Percentiles rank a stretch among this genome's conserved stretches.
phyloP scores from a whole-genome alignment of 2,888 invertebrate genomes.

The Noctua fimbriata region DNA sequence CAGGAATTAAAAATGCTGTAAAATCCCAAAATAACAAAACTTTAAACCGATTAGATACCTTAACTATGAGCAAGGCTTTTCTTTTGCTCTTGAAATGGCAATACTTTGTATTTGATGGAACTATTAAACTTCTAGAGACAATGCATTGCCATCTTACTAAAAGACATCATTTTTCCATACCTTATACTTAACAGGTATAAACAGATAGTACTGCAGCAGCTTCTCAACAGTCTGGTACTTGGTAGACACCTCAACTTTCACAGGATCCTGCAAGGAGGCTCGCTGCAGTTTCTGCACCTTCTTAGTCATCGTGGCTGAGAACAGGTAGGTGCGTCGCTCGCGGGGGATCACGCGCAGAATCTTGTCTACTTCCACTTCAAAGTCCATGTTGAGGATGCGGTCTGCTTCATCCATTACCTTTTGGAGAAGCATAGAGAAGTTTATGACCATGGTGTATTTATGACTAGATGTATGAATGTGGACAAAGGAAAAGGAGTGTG shows the following conservation, averaged over 20 bases:
- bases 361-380: constrained; percentile 99
- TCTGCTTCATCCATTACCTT: constrained; percentile 99
- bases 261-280: constrained; percentile 98
- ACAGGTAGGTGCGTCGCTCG: constrained; percentile 97
- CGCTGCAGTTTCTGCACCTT: constrained; percentile 98
- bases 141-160: not conserved
- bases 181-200: constrained; percentile 98
- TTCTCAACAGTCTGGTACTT: constrained; percentile 99
- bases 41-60: no score
- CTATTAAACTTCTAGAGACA: not conserved
- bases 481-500: not conserved
- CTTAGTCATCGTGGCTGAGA: constrained; percentile 99
- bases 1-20: not conserved
- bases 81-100: not conserved
- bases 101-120: not conserved
- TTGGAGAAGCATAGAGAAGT: not conserved
- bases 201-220: constrained; percentile 97
- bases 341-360: constrained; percentile 97
- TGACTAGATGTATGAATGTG: not conserved
- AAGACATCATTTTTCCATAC: constrained; percentile 81
- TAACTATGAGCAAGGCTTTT: not conserved
- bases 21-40: no score
- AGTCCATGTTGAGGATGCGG: constrained; percentile 99
- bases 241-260: constrained; percentile 98
- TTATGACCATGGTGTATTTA: not conserved